Percentiles rank a stretch among this genome's conserved stretches.
Evolutionary conservation across 2,113 vertebrate species (phyloP).

Genomic region (Thalassarche chlororhynchos): DNA sequence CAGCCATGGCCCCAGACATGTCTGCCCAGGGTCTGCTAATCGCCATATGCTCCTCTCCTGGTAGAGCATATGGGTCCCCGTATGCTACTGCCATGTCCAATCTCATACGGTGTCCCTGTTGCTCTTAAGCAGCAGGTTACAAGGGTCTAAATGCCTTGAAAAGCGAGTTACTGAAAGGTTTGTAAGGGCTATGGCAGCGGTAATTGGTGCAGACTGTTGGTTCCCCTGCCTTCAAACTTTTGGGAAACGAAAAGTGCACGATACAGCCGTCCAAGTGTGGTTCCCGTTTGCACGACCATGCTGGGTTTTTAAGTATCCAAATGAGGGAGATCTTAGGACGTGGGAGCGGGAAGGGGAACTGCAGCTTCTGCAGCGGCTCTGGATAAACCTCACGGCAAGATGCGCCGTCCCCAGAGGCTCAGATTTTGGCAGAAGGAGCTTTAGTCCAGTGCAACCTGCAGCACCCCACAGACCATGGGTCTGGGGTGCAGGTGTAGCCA

Average conservation of each 20-base stretch:
- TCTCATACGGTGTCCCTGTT: rapidly evolving
- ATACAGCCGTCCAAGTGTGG: background rate
- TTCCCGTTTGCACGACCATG: rapidly evolving
- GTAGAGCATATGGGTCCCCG: background rate
- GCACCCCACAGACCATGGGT: background rate
- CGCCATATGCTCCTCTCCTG: background rate
- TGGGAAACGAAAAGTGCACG: rapidly evolving
- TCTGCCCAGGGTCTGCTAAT: background rate
- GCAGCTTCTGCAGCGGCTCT: background rate
- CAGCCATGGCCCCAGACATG: background rate
- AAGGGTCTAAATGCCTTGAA: background rate
- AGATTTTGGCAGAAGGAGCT: background rate
- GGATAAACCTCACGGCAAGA: rapidly evolving
- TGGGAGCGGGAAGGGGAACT: background rate
- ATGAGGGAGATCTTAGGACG: background rate
- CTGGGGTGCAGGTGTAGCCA: background rate
- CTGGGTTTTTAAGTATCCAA: background rate
- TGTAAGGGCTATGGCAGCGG: no score
- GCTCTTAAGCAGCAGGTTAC: background rate
- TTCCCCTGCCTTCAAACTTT: background rate
- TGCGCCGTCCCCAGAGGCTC: background rate
- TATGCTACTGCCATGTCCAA: background rate
- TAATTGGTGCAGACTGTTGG: background rate
- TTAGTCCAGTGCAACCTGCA: background rate
- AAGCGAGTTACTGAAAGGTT: background rate